Base-by-base conservation (phyloP, 2,888 invertebrate genomes). In the Ernsta delagoae region DNA sequence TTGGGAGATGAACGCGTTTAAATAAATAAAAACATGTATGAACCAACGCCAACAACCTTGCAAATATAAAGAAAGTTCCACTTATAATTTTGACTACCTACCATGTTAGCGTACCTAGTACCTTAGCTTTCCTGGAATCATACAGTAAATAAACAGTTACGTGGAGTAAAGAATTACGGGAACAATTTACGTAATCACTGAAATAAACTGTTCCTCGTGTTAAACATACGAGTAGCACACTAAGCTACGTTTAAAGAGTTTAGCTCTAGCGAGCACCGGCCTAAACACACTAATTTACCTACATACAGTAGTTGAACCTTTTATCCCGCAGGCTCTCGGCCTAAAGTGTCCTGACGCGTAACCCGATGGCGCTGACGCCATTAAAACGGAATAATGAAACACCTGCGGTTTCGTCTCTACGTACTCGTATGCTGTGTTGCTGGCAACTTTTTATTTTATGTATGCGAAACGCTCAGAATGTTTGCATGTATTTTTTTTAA, bases 301-400 rank as follows among this genome's bases (percentile, higher is more conserved):
- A 53, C 50, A 56, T 9, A 41, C 48, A 59, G 24, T 50, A 24
- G 43, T 57, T 43, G n/a, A 54, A 43, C 24, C 11, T 50, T 36
- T 5, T 53, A 11, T 4, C 41, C 5, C 57, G 11, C 65, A 53
- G 24, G 34, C 68, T 56, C 56, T n/a, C 43, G 24, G 48, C n/a
- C 45, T 66, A 60, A 8, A 31, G 39, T 31, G 43, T 59, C 24
- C 61, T 81, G 82, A 80, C 81, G 82, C 80, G 84, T 85, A 81
- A 84, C 84, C 81, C 82, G 82, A 85, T 81, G 83, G 75, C 78
- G 83, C 83, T 86, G 86, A 85, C 86, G 85, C 86, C 89, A 91
- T 92, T 92, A 92, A 89, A 90, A 85, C 84, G 78, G 90, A 87
- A 92, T 92, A 92, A 92, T 91, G 89, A 89, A 91, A 92, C 90